Evolutionary conservation across 2,797 vertebrate genomes (phyloP).

Genomic region (Manis javanica): DNA sequence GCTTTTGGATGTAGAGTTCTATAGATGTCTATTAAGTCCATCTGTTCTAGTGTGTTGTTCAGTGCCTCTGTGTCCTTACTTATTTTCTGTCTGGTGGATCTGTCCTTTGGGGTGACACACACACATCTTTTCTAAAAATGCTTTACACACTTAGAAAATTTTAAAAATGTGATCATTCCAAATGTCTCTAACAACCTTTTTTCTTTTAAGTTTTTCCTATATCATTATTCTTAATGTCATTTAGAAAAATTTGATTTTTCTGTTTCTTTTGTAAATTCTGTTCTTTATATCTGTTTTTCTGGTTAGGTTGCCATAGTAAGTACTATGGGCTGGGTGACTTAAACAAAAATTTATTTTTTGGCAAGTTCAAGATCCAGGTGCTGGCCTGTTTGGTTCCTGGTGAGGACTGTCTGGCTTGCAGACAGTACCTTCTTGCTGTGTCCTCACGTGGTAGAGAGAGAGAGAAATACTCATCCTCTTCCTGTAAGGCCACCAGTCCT

Average conservation of each 20-base stretch:
- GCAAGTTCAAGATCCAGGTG: not conserved
- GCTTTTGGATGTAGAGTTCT: too few relatives aligned
- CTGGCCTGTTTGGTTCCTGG: not conserved
- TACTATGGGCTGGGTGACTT: not conserved
- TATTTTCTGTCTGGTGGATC: too few relatives aligned
- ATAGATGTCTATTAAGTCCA: too few relatives aligned
- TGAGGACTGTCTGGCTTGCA: not conserved
- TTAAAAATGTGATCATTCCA: not conserved
- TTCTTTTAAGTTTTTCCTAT: constrained; percentile 15
- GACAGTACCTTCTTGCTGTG: not conserved
- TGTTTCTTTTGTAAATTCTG: too few relatives aligned
- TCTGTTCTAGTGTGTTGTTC: too few relatives aligned
- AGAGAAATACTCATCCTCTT: not conserved
- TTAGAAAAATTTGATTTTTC: constrained; percentile 25
- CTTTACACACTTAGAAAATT: not conserved
- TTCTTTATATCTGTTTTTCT: not conserved
- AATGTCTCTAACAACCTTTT: not conserved
- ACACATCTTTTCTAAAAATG: not conserved
- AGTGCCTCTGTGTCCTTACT: too few relatives aligned
- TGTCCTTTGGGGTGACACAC: not conserved
- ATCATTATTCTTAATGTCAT: not conserved
- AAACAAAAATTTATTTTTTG: not conserved
- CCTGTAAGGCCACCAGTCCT: not conserved
- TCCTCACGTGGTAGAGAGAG: not conserved
- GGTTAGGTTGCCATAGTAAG: not conserved